Conservation (phyloP, 2,113 vertebrate genomes). For the Cebus imitator region DNA sequence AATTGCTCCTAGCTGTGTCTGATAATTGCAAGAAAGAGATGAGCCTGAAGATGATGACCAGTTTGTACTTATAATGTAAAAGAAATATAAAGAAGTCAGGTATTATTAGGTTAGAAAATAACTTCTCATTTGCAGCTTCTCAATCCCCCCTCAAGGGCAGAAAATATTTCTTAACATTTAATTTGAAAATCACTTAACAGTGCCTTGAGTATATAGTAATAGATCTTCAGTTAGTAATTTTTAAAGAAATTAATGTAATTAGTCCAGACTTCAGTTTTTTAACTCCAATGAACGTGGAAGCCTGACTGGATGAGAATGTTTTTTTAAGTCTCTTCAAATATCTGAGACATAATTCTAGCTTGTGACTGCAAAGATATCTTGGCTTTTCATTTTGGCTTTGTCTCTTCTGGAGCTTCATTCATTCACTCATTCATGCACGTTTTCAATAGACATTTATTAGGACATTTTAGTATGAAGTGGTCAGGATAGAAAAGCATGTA, state of each 20-base stretch:
- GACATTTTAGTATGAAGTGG: not conserved
- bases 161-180: not conserved
- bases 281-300: not conserved
- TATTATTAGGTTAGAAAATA: not conserved
- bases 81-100: not conserved
- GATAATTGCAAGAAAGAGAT: not conserved
- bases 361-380: not conserved
- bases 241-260: not conserved
- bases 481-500: not conserved
- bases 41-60: rapidly evolving
- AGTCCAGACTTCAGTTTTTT: not conserved
- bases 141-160: not conserved
- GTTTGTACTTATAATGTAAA: not conserved
- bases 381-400: not conserved
- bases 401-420: not conserved
- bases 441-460: not conserved
- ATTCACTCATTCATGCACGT: not conserved
- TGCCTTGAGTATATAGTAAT: not conserved
- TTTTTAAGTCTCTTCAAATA: not conserved
- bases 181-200: not conserved
- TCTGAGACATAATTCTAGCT: not conserved
- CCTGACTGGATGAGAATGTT: not conserved
- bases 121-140: not conserved
- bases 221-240: not conserved
- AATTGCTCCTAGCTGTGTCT: not conserved